These are phyloP conservation scores for Adelosebastes latens DNA, from an alignment of 2,797 vertebrate species.

Conservation along the genomic window DNA sequence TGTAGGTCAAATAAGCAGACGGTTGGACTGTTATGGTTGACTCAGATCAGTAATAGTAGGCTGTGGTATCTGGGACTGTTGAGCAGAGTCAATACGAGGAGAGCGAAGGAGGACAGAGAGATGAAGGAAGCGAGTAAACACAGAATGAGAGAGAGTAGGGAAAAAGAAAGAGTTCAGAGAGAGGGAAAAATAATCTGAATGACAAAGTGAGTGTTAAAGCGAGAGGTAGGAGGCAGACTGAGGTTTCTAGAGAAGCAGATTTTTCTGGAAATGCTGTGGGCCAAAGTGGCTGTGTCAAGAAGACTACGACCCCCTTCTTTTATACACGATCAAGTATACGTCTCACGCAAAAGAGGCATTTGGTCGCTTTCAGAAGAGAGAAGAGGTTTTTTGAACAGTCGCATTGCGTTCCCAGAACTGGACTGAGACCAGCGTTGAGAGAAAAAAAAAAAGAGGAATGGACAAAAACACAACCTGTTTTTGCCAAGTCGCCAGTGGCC, in stretches of 20 bases:
- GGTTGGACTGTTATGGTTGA: constrained; percentile 24
- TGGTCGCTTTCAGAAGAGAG: constrained; percentile 15
- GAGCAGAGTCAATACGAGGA: constrained; percentile 9
- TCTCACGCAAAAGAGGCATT: constrained; percentile 20
- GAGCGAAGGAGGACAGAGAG: not conserved
- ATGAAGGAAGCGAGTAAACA: not conserved
- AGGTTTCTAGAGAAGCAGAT: constrained; percentile 26
- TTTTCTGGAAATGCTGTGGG: constrained; percentile 29
- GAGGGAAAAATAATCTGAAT: not conserved
- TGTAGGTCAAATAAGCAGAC: constrained; percentile 62
- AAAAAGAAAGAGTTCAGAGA: not conserved
- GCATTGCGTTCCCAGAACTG: constrained; percentile 36
- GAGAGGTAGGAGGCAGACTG: constrained; percentile 19
- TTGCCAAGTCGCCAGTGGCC: constrained; percentile 62
- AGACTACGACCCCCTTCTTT: constrained; percentile 27
- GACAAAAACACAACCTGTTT: constrained; percentile 54
- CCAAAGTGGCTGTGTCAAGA: constrained; percentile 27
- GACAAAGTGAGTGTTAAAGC: not conserved
- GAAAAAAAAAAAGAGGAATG: constrained; percentile 4
- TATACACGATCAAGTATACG: constrained; percentile 7
- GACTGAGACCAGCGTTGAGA: constrained; percentile 29
- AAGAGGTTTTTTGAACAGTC: constrained; percentile 19
- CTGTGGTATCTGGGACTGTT: constrained; percentile 15
- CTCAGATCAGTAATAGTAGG: constrained; percentile 33
- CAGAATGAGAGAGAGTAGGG: not conserved